Percentiles rank a stretch among this genome's conserved stretches.
Conservation (phyloP, 2,113 vertebrate genomes). For the Antigone vipio region DNA sequence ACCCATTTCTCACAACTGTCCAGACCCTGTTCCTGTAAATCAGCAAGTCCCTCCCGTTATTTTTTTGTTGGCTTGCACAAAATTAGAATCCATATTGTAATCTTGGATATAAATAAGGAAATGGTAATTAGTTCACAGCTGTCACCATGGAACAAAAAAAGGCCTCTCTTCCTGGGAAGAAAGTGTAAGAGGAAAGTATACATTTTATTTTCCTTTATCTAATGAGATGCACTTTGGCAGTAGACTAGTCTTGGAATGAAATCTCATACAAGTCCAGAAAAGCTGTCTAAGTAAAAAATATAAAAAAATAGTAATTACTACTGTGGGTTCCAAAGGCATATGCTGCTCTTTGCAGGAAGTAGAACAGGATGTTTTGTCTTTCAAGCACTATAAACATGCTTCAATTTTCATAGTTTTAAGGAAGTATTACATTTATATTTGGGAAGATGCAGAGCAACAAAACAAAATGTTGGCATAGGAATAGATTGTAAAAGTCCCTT, state of each 20-base stretch:
- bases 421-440: background rate
- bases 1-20: background rate
- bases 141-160: background rate
- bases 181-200: background rate
- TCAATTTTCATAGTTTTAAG: background rate
- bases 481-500: background rate
- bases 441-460: background rate
- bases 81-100: background rate
- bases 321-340: background rate
- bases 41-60: background rate
- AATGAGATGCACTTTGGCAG: background rate
- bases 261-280: background rate
- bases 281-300: constrained; percentile 18
- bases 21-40: background rate
- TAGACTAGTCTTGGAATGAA: background rate
- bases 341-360: background rate
- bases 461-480: background rate
- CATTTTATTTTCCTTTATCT: background rate
- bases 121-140: background rate
- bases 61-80: background rate
- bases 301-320: background rate
- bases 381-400: background rate
- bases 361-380: constrained; percentile 9
- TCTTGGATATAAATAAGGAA: background rate
- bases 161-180: background rate